A percentile compares a stretch with the other conserved stretches of the same genome.
Conservation (phyloP, 1,140 invertebrate species). For the Protaetia brevitarsis region DNA sequence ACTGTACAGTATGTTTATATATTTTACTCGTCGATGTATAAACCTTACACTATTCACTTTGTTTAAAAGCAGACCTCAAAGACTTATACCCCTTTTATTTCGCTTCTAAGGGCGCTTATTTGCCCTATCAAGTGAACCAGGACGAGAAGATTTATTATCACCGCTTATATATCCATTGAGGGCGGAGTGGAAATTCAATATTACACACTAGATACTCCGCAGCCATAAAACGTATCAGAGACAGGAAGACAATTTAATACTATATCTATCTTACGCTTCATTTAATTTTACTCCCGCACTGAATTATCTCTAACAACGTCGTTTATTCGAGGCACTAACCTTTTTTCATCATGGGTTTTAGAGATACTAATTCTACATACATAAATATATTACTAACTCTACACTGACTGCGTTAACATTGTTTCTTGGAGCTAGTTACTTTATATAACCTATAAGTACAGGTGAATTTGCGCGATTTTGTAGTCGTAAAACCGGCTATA, state of each 20-base stretch:
- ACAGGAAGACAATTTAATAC: not conserved
- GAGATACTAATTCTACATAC: not conserved
- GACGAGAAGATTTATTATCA: not conserved
- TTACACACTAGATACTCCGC: not conserved
- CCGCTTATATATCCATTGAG: not conserved
- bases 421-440: too few species aligned
- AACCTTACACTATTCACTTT: too few species aligned
- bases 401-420: too few species aligned
- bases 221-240: not conserved
- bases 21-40: too few species aligned
- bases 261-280: slow-evolving; percentile 4
- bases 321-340: not conserved
- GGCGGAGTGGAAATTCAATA: not conserved
- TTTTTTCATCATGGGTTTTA: not conserved
- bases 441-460: too few species aligned
- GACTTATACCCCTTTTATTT: too few species aligned
- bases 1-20: too few species aligned
- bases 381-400: not conserved
- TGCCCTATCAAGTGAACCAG: too few species aligned
- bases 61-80: too few species aligned
- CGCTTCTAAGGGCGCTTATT: too few species aligned
- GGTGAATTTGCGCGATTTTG: too few species aligned
- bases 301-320: slow-evolving; percentile 3
- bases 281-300: slow-evolving; percentile 1
- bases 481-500: too few species aligned